Evolutionary conservation across 2,888 invertebrate species (phyloP).

Genomic region (Ornithoptera alexandrae): DNA sequence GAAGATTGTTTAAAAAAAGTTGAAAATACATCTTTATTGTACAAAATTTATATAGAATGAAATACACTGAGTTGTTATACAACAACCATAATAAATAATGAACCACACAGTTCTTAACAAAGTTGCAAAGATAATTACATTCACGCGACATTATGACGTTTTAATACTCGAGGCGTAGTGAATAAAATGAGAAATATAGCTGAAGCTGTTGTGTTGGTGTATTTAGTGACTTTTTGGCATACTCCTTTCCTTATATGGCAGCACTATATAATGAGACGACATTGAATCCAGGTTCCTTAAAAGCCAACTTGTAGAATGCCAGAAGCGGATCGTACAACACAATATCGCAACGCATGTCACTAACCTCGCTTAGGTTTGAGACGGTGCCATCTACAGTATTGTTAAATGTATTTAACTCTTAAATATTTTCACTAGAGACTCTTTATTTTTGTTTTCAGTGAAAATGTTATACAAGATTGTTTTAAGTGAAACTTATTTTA

Average conservation of each 20-base stretch:
- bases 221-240: constrained; percentile 34
- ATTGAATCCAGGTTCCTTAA: constrained; percentile 50
- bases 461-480: no score
- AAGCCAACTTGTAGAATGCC: constrained; percentile 62
- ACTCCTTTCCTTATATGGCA: constrained; percentile 30
- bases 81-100: no score
- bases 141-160: constrained; percentile 13
- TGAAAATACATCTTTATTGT: no score
- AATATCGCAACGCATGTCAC: constrained; percentile 33
- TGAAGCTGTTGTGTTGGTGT: constrained; percentile 14
- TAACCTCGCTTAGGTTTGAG: constrained; percentile 30
- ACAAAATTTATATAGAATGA: no score
- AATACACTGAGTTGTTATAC: no score
- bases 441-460: background rate
- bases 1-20: no score
- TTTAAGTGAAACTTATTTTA: no score
- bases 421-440: background rate
- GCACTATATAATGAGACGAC: constrained; percentile 42
- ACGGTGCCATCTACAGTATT: background rate
- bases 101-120: background rate
- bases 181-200: constrained; percentile 25
- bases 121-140: constrained; percentile 6
- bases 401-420: background rate
- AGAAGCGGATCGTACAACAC: constrained; percentile 38
- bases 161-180: constrained; percentile 18